phyloP scores from a whole-genome alignment of 2,113 vertebrate species.

The Serinus canaria region DNA sequence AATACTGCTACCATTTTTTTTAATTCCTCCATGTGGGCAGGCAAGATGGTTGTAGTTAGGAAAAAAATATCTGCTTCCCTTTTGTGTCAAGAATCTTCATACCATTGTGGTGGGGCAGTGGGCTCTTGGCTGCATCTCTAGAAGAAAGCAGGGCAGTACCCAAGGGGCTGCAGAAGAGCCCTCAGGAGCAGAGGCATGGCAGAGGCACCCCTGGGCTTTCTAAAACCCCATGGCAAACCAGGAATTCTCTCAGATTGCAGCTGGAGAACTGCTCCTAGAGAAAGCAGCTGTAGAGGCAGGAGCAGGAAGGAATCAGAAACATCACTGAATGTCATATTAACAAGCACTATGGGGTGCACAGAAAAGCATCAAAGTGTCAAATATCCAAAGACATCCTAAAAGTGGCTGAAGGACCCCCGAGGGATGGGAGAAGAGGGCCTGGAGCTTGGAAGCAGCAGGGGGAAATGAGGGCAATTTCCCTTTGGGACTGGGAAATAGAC shows the following conservation, averaged over 20 bases:
- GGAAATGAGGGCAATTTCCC: background rate
- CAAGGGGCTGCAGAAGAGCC: background rate
- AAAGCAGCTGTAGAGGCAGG: background rate
- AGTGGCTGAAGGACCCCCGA: background rate
- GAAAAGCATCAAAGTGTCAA: background rate
- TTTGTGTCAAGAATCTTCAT: background rate
- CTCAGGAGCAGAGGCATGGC: background rate
- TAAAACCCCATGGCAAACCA: background rate
- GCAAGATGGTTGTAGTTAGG: background rate
- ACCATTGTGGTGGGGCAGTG: background rate
- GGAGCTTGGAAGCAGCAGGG: background rate
- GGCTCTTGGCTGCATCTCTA: background rate
- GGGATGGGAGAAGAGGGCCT: background rate
- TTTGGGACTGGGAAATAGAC: background rate
- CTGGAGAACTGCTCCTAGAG: background rate
- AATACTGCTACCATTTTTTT: background rate
- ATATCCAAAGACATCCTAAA: background rate
- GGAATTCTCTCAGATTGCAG: background rate
- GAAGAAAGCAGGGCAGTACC: background rate
- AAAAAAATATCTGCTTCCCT: background rate
- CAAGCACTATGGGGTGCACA: background rate
- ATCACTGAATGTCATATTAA: background rate
- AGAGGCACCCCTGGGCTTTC: background rate
- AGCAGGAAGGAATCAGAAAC: background rate
- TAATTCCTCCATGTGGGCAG: background rate